Percentiles rank a stretch among this genome's conserved stretches.
These are phyloP conservation scores for Corythoichthys haematopterus DNA, from an alignment of 2,113 vertebrate species.

Conservation along the genomic window DNA sequence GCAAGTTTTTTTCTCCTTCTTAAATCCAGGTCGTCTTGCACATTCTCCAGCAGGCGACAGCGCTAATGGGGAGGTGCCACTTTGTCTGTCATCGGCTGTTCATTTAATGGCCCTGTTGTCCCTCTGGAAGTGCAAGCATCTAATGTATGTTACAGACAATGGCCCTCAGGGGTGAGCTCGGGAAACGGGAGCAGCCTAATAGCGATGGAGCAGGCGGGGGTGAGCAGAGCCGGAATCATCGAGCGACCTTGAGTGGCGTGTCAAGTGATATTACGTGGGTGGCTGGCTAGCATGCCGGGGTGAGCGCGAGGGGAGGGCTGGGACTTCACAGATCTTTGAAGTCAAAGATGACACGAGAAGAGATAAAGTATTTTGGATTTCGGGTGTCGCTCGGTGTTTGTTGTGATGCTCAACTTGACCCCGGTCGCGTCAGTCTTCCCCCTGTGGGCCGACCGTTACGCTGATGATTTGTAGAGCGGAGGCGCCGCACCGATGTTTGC, in stretches of 20 bases:
- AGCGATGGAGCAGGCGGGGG: constrained; percentile 53
- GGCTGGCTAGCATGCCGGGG: constrained; percentile 55
- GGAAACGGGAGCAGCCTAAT: constrained; percentile 69
- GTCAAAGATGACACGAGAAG: constrained; percentile 6
- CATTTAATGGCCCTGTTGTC: constrained; percentile 58
- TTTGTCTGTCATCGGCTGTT: constrained; percentile 65
- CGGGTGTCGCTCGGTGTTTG: constrained; percentile 10
- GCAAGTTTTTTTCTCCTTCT: constrained; percentile 11
- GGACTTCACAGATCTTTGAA: constrained; percentile 23
- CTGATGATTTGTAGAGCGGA: constrained; percentile 31
- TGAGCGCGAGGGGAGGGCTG: constrained; percentile 29
- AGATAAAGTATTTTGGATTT: constrained; percentile 12
- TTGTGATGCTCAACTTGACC: constrained; percentile 3
- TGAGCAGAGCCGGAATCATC: constrained; percentile 61
- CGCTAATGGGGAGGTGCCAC: constrained; percentile 62
- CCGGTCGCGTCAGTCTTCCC: not conserved
- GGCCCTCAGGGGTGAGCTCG: constrained; percentile 51
- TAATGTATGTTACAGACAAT: constrained; percentile 68
- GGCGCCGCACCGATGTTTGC: constrained; percentile 6
- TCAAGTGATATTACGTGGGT: constrained; percentile 72
- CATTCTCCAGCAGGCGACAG: constrained; percentile 30
- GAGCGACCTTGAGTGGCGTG: constrained; percentile 72
- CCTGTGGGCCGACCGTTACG: not conserved
- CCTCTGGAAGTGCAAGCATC: constrained; percentile 57
- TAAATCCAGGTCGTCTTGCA: constrained; percentile 30